These are phyloP conservation scores for Leptobrachium ailaonicum DNA, from an alignment of 2,113 vertebrate species.

Conservation along the genomic window DNA sequence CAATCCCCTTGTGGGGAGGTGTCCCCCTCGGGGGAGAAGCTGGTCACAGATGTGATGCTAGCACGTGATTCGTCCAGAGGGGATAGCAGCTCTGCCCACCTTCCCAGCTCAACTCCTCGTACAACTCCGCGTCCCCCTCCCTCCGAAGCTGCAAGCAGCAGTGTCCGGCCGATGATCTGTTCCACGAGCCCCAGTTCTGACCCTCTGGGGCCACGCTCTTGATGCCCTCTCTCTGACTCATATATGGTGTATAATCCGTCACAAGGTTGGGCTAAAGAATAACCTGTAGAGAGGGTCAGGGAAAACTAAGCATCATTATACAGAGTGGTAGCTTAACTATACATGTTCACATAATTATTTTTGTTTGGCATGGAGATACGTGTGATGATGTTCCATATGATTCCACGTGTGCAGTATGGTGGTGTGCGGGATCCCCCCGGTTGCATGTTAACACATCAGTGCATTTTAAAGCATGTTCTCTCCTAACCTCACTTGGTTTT, in stretches of 20 bases:
- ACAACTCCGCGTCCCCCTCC: constrained; percentile 57
- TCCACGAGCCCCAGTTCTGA: constrained; percentile 68
- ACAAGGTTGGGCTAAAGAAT: constrained; percentile 30
- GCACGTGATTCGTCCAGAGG: constrained; percentile 83
- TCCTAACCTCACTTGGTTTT: too few relatives aligned
- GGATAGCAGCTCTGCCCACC: constrained; percentile 82
- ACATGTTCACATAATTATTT: background rate
- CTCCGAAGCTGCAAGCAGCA: constrained; percentile 73
- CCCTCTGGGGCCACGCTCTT: constrained; percentile 54
- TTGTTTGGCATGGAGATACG: background rate
- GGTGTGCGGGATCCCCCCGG: too few relatives aligned
- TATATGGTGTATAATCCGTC: constrained; percentile 47
- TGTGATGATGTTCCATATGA: background rate
- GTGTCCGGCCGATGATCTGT: constrained; percentile 84
- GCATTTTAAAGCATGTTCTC: too few relatives aligned
- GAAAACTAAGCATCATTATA: constrained; percentile 36
- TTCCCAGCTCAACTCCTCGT: constrained; percentile 80
- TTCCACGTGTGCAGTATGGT: too few relatives aligned
- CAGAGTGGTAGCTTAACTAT: background rate
- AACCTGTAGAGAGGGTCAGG: constrained; percentile 50
- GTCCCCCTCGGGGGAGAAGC: constrained; percentile 83
- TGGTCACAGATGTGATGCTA: constrained; percentile 86
- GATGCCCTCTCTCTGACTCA: constrained; percentile 27
- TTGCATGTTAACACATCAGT: too few relatives aligned
- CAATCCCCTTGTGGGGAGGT: constrained; percentile 85